phyloP scores from a whole-genome alignment of 2,113 vertebrate species.

The Sprattus sprattus region DNA sequence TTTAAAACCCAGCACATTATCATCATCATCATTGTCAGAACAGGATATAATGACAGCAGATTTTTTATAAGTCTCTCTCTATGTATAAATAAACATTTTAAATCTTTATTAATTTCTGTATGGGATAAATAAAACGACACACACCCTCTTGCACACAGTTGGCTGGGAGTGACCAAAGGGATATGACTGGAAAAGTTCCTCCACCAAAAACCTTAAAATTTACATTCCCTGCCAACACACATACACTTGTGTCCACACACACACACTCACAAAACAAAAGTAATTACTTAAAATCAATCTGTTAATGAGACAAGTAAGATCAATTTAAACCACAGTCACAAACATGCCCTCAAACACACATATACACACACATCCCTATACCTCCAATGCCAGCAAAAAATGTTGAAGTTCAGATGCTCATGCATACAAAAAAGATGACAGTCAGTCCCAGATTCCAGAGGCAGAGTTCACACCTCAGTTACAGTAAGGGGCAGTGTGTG shows the following conservation, averaged over 20 bases:
- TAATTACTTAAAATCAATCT: slow-evolving; percentile 25
- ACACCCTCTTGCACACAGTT: not conserved
- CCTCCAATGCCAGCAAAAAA: too few species aligned
- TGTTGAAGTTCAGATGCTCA: not conserved
- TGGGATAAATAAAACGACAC: not conserved
- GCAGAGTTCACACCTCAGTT: not conserved
- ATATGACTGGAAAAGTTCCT: not conserved
- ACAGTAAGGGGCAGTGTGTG: not conserved
- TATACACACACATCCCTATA: too few species aligned
- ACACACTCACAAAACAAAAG: not conserved
- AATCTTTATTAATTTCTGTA: slow-evolving; percentile 13
- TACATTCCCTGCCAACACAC: not conserved
- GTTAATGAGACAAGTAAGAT: slow-evolving; percentile 9
- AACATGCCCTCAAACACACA: not conserved
- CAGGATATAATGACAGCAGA: slow-evolving; percentile 12
- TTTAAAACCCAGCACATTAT: slow-evolving; percentile 5
- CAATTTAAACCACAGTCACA: not conserved
- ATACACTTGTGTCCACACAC: not conserved
- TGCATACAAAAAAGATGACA: not conserved
- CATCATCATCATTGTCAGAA: not conserved
- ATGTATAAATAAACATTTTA: slow-evolving; percentile 15
- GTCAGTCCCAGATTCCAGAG: not conserved
- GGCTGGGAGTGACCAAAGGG: not conserved
- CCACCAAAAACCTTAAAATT: not conserved
- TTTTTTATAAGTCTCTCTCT: slow-evolving; percentile 3